Conservation (phyloP, 2,113 vertebrate species). For the Talpa occidentalis region DNA sequence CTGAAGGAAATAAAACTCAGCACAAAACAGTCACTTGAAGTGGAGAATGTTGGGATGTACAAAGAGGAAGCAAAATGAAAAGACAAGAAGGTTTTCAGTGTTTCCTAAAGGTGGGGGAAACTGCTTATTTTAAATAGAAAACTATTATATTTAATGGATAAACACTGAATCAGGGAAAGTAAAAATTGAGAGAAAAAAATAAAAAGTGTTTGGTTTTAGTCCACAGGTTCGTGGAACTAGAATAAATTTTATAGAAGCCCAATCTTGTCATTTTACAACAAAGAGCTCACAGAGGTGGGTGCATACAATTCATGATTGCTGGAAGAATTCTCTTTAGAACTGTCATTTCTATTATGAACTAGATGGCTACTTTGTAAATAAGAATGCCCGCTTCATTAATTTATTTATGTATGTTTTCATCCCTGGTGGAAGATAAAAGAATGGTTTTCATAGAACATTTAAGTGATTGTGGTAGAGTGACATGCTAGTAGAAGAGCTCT, state of each 20-base stretch:
- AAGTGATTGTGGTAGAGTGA: not conserved
- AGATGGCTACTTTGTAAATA: not conserved
- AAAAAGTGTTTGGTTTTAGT: slow-evolving; percentile 12
- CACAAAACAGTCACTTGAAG: slow-evolving; percentile 39
- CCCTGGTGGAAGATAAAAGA: not conserved
- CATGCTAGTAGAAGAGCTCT: not conserved
- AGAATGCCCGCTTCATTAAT: not conserved
- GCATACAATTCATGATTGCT: not conserved
- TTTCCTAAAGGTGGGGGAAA: slow-evolving; percentile 49
- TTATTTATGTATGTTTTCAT: not conserved
- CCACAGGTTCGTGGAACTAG: not conserved
- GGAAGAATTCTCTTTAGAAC: not conserved
- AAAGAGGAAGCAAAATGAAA: not conserved
- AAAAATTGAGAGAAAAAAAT: not conserved
- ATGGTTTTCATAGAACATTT: not conserved
- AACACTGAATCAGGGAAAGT: not conserved
- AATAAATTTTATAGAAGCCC: not conserved
- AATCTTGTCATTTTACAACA: not conserved
- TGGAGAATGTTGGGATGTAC: not conserved
- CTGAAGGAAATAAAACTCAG: slow-evolving; percentile 63
- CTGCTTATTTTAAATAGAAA: slow-evolving; percentile 12
- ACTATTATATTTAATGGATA: slow-evolving; percentile 39
- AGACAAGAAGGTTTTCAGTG: not conserved
- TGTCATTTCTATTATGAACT: not conserved
- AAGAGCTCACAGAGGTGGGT: not conserved